phyloP scores from a whole-genome alignment of 1,140 invertebrate genomes.

The Agrypnia vestita region DNA sequence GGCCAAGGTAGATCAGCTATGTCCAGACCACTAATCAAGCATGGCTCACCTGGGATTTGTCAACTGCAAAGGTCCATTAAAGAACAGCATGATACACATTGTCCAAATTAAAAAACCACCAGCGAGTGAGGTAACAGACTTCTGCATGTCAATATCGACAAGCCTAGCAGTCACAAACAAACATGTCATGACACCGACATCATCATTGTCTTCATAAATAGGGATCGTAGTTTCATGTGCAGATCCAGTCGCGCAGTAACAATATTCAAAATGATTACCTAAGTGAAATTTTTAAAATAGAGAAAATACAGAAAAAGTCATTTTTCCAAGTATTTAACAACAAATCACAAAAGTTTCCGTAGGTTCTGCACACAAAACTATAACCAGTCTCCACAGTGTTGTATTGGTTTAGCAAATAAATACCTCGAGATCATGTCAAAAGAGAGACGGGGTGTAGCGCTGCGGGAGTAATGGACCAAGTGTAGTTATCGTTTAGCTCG shows the following conservation, averaged over 20 bases:
- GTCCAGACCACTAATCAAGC: conserved; percentile 55
- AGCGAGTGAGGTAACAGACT: background rate
- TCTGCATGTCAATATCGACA: background rate
- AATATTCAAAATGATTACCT: background rate
- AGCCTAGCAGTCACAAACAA: conserved; percentile 28
- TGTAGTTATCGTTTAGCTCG: conserved; percentile 23
- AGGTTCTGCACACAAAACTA: conserved; percentile 2
- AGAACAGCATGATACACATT: conserved; percentile 57
- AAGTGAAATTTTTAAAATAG: background rate
- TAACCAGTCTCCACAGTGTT: conserved; percentile 31
- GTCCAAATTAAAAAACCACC: conserved; percentile 41
- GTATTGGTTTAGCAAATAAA: conserved; percentile 53
- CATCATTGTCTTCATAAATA: conserved; percentile 26
- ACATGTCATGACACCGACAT: background rate
- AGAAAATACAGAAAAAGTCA: conserved; percentile 1
- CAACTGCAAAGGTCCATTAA: conserved; percentile 61
- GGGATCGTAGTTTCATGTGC: conserved; percentile 29
- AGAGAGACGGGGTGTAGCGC: conserved; percentile 45
- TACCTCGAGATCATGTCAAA: conserved; percentile 58
- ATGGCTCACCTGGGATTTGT: conserved; percentile 60
- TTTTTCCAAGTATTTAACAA: background rate
- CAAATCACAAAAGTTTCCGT: background rate
- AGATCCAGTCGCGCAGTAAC: conserved; percentile 8
- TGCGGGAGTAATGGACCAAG: conserved; percentile 34
- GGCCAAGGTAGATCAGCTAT: conserved; percentile 14